These are phyloP conservation scores for Cydia fagiglandana DNA, from an alignment of 1,140 invertebrate genomes.

Conservation along the genomic window DNA sequence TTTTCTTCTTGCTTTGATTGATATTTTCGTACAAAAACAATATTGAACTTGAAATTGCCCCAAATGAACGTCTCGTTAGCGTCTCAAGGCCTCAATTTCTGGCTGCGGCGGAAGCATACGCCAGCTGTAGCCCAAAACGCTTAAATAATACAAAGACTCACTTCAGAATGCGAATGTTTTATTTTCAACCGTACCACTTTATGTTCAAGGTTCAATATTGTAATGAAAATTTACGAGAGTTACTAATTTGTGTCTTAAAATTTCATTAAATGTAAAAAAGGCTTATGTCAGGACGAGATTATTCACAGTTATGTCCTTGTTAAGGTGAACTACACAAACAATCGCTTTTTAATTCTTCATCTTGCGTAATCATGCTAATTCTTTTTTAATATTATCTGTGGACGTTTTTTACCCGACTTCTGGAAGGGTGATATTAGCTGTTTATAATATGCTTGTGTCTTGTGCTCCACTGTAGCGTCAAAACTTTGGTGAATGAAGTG, in stretches of 20 bases:
- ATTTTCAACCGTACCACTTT: neutral
- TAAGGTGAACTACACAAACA: neutral
- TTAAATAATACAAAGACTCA: neutral
- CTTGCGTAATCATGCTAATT: constrained; percentile 6
- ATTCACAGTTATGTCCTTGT: neutral
- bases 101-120: neutral
- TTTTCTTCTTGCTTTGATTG: neutral
- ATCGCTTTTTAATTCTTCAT: neutral
- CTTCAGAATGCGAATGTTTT: neutral
- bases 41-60: constrained; percentile 14
- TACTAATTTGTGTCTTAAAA: neutral
- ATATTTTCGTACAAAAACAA: neutral
- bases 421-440: too few species aligned
- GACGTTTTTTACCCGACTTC: neutral
- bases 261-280: neutral
- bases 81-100: constrained; percentile 21
- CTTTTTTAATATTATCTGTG: neutral
- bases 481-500: too few species aligned
- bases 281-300: neutral
- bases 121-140: constrained; percentile 14
- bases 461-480: too few species aligned
- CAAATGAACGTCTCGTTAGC: neutral
- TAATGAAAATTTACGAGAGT: neutral
- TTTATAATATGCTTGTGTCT: too few species aligned
- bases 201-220: neutral